Percentiles rank a stretch among this genome's conserved stretches.
Conservation (phyloP, 2,113 vertebrate genomes). For the Campylorhamphus procurvoides region DNA sequence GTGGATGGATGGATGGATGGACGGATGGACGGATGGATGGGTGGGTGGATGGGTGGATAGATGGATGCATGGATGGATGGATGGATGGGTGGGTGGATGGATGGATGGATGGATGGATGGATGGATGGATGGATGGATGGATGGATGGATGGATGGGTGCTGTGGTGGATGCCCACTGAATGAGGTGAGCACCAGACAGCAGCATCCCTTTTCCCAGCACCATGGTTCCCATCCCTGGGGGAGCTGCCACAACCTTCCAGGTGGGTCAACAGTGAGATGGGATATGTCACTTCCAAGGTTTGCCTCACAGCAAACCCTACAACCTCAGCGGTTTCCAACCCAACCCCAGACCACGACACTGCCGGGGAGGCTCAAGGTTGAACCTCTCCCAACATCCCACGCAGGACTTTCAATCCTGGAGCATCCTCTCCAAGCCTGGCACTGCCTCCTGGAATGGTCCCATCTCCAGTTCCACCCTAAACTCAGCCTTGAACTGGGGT, state of each 20-base stretch:
- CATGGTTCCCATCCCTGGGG: neutral
- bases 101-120: neutral
- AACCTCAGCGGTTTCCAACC: neutral
- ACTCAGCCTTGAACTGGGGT: fast-evolving
- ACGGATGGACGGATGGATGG: neutral
- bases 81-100: neutral
- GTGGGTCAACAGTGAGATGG: fast-evolving
- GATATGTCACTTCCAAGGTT: neutral
- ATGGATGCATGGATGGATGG: neutral
- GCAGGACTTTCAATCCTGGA: neutral
- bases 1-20: fast-evolving
- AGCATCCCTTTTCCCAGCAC: neutral
- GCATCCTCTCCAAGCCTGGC: neutral
- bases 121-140: neutral
- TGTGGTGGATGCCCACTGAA: neutral
- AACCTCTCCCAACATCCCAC: neutral
- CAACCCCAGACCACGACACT: neutral
- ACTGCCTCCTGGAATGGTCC: neutral
- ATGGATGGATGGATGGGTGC: neutral
- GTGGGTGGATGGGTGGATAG: neutral
- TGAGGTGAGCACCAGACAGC: neutral
- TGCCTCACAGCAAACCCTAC: neutral
- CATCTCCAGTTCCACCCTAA: neutral
- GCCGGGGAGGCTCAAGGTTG: neutral
- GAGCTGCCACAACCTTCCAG: neutral